A percentile compares a stretch with the other conserved stretches of the same genome.
Evolutionary conservation across 1,140 invertebrate species (phyloP).

Genomic region (Gonioctena quinquepunctata): DNA sequence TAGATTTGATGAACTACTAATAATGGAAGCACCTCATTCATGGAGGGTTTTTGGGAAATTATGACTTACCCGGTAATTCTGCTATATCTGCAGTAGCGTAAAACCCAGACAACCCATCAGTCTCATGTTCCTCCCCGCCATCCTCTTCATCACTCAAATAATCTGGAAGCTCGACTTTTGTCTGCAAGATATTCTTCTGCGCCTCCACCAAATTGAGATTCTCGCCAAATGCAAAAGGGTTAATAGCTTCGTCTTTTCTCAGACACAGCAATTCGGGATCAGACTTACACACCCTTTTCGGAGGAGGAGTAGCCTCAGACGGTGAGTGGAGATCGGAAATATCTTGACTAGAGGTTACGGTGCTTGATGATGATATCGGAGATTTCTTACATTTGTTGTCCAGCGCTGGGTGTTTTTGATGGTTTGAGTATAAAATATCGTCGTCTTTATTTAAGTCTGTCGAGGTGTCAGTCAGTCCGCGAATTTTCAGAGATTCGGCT

Average conservation of each 20-base stretch:
- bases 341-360: slow-evolving; percentile 52
- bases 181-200: slow-evolving; percentile 43
- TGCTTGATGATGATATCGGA: slow-evolving; percentile 42
- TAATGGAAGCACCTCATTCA: too few relatives aligned
- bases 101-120: slow-evolving; percentile 22
- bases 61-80: slow-evolving; percentile 30
- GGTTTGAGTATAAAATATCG: slow-evolving; percentile 39
- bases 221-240: slow-evolving; percentile 42
- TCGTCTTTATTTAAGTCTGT: slow-evolving; percentile 43
- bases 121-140: slow-evolving; percentile 44
- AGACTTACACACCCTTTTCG: slow-evolving; percentile 44
- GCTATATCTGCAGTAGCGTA: slow-evolving; percentile 29
- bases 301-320: slow-evolving; percentile 35
- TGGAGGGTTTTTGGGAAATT: too few relatives aligned
- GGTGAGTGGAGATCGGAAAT: slow-evolving; percentile 28
- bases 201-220: slow-evolving; percentile 24
- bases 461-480: slow-evolving; percentile 68
- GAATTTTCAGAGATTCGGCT: slow-evolving; percentile 72
- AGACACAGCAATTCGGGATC: slow-evolving; percentile 38
- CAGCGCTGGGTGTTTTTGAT: slow-evolving; percentile 13
- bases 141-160: slow-evolving; percentile 61
- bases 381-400: slow-evolving; percentile 35
- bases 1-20: too few relatives aligned
- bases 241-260: slow-evolving; percentile 38
- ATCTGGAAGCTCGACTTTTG: slow-evolving; percentile 64